Evolutionary conservation across 2,113 vertebrate genomes (phyloP).

Genomic region (Egretta garzetta): DNA sequence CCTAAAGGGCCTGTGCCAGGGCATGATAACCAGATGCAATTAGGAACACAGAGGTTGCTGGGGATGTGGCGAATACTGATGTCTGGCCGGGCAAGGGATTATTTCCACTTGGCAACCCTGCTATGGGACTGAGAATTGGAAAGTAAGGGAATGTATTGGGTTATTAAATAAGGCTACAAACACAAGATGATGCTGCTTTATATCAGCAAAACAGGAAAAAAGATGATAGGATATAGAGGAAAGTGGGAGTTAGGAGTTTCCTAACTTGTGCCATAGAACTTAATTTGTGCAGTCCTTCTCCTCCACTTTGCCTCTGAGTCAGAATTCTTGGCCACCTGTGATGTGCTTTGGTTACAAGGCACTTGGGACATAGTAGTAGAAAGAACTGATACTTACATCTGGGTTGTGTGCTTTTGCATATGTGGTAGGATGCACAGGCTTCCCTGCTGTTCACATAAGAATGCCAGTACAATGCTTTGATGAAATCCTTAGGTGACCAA

Average conservation of each 20-base stretch:
- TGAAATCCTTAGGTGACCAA: background rate
- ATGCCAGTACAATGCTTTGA: background rate
- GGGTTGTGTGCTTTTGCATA: background rate
- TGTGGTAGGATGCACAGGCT: accelerated
- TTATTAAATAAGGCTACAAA: background rate
- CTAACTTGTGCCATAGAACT: background rate
- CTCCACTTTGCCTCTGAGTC: background rate
- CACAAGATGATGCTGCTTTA: accelerated
- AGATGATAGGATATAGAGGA: background rate
- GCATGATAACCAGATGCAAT: background rate
- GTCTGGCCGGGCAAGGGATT: background rate
- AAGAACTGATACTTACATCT: background rate
- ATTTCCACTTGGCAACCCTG: background rate
- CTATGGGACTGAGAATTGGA: background rate
- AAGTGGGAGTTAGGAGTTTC: background rate
- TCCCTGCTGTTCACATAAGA: background rate
- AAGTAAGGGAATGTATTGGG: background rate
- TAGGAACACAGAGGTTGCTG: background rate
- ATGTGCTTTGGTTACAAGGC: background rate
- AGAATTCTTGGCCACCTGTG: background rate
- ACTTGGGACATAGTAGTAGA: background rate
- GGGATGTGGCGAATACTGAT: background rate
- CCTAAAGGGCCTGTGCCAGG: background rate
- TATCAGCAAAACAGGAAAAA: background rate
- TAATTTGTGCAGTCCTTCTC: background rate